Percentiles rank a stretch among this genome's conserved stretches.
Evolutionary conservation across 2,113 vertebrate species (phyloP).

Genomic region (Campylomormyrus tamandua): DNA sequence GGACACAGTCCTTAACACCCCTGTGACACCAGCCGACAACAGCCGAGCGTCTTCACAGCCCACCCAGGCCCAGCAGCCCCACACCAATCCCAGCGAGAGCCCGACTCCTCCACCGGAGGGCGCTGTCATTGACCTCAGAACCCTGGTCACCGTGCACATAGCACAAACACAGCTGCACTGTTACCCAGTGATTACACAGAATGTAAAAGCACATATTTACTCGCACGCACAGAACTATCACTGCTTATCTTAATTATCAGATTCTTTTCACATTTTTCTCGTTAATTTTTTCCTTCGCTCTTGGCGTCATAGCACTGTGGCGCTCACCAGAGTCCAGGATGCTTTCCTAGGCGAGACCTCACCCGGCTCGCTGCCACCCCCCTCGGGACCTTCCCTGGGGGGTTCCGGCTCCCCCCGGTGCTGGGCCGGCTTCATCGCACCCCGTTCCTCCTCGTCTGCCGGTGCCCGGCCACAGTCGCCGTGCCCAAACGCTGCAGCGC

Average conservation of each 20-base stretch:
- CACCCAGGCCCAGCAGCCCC: neutral
- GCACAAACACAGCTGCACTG: neutral
- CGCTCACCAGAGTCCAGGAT: slow-evolving; percentile 61
- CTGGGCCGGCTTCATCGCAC: slow-evolving; percentile 47
- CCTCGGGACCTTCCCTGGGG: slow-evolving; percentile 38
- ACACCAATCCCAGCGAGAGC: neutral
- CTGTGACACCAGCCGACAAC: neutral
- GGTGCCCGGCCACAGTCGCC: neutral
- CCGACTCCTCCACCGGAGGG: neutral
- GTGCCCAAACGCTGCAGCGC: neutral
- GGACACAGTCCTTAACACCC: neutral
- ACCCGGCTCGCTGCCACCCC: slow-evolving; percentile 47
- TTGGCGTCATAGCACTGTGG: neutral
- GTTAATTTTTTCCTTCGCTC: neutral
- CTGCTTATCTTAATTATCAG: neutral
- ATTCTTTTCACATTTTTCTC: neutral
- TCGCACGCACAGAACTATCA: neutral
- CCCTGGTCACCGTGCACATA: neutral
- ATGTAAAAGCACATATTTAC: neutral
- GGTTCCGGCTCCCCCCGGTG: slow-evolving; percentile 37
- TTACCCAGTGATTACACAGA: neutral
- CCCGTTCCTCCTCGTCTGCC: neutral
- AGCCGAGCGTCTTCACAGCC: neutral
- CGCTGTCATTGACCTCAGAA: neutral
- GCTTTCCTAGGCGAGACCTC: slow-evolving; percentile 39